These are phyloP conservation scores for Pseudopipra pipra DNA, from an alignment of 2,113 vertebrate species.

Conservation along the genomic window DNA sequence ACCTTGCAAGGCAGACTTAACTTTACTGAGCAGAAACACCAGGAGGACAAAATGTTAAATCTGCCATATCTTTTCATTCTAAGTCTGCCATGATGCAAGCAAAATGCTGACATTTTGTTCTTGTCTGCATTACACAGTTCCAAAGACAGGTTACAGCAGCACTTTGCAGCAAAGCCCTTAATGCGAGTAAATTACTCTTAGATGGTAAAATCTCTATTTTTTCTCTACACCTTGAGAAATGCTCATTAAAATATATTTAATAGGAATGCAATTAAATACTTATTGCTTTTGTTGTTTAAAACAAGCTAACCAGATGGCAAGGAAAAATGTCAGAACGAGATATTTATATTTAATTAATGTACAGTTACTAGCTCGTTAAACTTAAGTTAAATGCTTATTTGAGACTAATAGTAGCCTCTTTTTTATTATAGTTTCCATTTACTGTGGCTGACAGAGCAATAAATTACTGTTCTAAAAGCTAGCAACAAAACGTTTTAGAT, in stretches of 20 bases:
- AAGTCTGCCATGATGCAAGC: background rate
- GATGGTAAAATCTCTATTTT: constrained; percentile 33
- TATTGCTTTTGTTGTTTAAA: constrained; percentile 68
- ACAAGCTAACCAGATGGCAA: constrained; percentile 65
- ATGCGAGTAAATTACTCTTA: constrained; percentile 53
- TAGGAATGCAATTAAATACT: constrained; percentile 63
- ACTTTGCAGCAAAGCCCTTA: constrained; percentile 17
- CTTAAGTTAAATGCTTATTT: constrained; percentile 65
- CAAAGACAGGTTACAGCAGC: background rate
- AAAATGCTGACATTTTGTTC: background rate
- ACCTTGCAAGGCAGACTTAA: background rate
- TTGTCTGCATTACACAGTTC: background rate
- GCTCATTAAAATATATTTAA: constrained; percentile 64
- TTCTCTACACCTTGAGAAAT: constrained; percentile 55
- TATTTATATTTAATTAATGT: constrained; percentile 71
- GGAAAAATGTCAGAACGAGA: constrained; percentile 47
- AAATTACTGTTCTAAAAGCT: constrained; percentile 19
- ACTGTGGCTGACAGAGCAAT: background rate
- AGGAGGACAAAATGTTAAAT: background rate
- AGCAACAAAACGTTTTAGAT: background rate
- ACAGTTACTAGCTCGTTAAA: constrained; percentile 56
- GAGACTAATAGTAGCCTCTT: constrained; percentile 33
- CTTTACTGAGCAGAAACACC: background rate
- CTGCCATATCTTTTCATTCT: background rate
- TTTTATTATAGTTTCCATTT: constrained; percentile 28